Evolutionary conservation across 2,888 invertebrate genomes (phyloP), one percentile per base, ranked within the genome.

Genomic region (Limnephilus marmoratus): DNA sequence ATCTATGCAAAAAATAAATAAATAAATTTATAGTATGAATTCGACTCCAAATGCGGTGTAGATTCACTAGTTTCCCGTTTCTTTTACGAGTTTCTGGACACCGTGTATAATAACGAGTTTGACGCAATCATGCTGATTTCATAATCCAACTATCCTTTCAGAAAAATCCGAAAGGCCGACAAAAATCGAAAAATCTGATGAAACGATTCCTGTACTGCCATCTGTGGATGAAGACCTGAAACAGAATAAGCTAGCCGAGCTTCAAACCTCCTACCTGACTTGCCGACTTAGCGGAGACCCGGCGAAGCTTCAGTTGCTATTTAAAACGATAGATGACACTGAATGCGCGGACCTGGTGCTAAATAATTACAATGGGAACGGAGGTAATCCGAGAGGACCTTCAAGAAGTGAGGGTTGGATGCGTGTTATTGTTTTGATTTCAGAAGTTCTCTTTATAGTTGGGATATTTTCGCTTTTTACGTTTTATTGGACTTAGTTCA

Each of bases 281-380:
- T 86, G 86, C 45, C 86, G 86, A 45, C 45, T 86, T 24, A n/a
- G 45, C 86, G 86, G 45, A 45, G 29, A 41, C 29, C 45, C 86
- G 24, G 37, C 86, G 13, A 86, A 45, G 45, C 29, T 86, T 49
- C 86, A 86, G 86, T 86, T 86, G 7, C 41, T 24, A 3, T 86
- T 86, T 13, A 86, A 49, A 15, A 9, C 86, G 13, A 86, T 86
- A 86, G 86, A 86, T 86, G 86, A 86, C 86, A n/a, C 45, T n/a
- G 86, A 86, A 3, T 86, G 86, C 45, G 29, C 86, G 2, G 86
- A 86, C 12, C 24, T 34, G 2, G 68, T 68, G 7, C 68, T n/a
- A 1, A 68, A 83, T 86, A n/a, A 86, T 86, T 86, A 45, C 45
- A 45, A 49, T 15, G 45, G 86, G n/a, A 45, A 49, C 13, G 45